Evolutionary conservation across 2,113 vertebrate species (phyloP).

Genomic region (Semnornis frantzii): DNA sequence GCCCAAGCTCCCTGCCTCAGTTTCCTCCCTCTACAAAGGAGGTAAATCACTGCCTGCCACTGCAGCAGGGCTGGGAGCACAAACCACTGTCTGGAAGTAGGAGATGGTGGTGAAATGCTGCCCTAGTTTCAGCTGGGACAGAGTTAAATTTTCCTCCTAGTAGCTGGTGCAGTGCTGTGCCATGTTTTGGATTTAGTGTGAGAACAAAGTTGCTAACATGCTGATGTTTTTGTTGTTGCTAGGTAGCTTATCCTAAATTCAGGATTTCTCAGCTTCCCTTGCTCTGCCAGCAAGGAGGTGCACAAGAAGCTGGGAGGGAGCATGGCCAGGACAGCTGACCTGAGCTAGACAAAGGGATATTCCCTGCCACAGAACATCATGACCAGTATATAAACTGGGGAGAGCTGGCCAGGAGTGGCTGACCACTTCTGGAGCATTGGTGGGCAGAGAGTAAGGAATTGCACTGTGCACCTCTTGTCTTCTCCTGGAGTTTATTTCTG

Average conservation of each 20-base stretch:
- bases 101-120: not conserved
- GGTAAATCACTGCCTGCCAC: not conserved
- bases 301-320: not conserved
- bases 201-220: not conserved
- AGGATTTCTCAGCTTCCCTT: not conserved
- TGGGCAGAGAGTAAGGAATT: not conserved
- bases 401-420: not conserved
- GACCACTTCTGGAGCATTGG: not conserved
- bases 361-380: not conserved
- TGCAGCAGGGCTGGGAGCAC: accelerated
- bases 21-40: not conserved
- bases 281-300: not conserved
- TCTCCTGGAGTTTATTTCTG: not conserved
- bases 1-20: not conserved
- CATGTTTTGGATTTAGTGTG: not conserved
- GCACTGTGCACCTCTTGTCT: not conserved
- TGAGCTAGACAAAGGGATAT: not conserved
- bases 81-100: not conserved
- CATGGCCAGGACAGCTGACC: not conserved
- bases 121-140: not conserved
- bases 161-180: not conserved
- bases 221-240: not conserved
- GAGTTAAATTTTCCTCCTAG: not conserved
- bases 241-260: not conserved
- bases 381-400: not conserved